Evolutionary conservation across 2,888 invertebrate genomes (phyloP).

Genomic region (Aporophyla nigra): DNA sequence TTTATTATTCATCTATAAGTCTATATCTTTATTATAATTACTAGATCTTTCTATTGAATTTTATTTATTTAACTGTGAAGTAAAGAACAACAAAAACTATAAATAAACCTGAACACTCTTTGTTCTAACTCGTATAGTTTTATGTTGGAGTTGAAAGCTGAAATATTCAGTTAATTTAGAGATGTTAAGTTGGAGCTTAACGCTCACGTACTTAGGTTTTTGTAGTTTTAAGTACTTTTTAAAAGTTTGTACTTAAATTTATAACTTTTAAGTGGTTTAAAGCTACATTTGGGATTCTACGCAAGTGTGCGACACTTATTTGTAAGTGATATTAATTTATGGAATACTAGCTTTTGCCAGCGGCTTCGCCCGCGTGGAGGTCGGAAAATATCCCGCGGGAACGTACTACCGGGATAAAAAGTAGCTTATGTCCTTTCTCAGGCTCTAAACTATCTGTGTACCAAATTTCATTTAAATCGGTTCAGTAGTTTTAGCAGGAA

Average conservation of each 20-base stretch:
- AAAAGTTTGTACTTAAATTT: slow-evolving; percentile 28
- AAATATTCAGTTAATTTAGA: slow-evolving; percentile 30
- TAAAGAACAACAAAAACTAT: background rate
- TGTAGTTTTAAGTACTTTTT: slow-evolving; percentile 32
- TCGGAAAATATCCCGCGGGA: no score
- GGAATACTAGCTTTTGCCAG: no score
- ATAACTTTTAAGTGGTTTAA: slow-evolving; percentile 9
- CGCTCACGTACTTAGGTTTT: slow-evolving; percentile 16
- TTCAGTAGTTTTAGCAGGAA: no score
- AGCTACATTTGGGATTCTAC: slow-evolving; percentile 8
- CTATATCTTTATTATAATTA: background rate
- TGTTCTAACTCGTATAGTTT: slow-evolving; percentile 3
- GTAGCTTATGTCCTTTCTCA: no score
- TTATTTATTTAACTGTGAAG: background rate
- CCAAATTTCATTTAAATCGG: no score
- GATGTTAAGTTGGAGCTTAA: slow-evolving; percentile 26
- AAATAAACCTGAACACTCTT: background rate
- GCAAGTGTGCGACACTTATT: background rate
- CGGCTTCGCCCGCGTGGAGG: no score
- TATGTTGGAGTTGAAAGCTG: slow-evolving; percentile 19
- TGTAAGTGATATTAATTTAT: background rate
- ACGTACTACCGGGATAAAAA: no score
- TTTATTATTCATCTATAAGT: background rate
- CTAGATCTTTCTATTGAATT: background rate
- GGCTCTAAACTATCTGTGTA: no score